Conservation (phyloP, 2,113 vertebrate genomes). For the Formicarius rufipectus region DNA sequence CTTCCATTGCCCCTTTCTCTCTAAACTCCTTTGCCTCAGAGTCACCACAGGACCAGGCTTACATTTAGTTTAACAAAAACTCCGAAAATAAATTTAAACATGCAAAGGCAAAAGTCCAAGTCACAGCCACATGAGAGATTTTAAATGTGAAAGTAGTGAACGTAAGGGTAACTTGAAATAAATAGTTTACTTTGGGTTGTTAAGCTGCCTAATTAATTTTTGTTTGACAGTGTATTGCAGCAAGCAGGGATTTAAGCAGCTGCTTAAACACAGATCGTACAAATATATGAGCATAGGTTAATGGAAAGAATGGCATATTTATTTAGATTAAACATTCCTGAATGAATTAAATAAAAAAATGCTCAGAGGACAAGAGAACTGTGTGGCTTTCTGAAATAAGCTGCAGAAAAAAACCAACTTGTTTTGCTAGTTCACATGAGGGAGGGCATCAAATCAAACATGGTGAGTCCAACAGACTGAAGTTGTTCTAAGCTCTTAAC, state of each 20-base stretch:
- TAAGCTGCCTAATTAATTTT: slow-evolving; percentile 3
- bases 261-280: slow-evolving; percentile 2
- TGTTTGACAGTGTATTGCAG: slow-evolving; percentile 4
- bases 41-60: background rate
- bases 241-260: slow-evolving; percentile 14
- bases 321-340: slow-evolving; percentile 55
- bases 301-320: slow-evolving; percentile 49
- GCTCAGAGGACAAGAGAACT: background rate
- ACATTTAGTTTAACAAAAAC: background rate
- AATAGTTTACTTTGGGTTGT: slow-evolving; percentile 11
- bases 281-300: slow-evolving; percentile 10
- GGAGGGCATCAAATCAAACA: background rate
- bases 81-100: background rate
- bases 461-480: background rate
- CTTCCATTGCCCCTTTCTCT: background rate
- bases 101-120: background rate
- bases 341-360: background rate
- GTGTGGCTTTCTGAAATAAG: background rate
- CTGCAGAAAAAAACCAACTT: background rate
- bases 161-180: slow-evolving; percentile 8
- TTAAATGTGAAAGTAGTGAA: slow-evolving; percentile 33
- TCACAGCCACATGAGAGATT: background rate
- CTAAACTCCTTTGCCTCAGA: background rate
- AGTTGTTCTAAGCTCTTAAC: background rate
- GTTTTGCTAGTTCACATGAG: background rate